Conservation (phyloP, 2,113 vertebrate species). For the Forbesichthys papilliferus region DNA sequence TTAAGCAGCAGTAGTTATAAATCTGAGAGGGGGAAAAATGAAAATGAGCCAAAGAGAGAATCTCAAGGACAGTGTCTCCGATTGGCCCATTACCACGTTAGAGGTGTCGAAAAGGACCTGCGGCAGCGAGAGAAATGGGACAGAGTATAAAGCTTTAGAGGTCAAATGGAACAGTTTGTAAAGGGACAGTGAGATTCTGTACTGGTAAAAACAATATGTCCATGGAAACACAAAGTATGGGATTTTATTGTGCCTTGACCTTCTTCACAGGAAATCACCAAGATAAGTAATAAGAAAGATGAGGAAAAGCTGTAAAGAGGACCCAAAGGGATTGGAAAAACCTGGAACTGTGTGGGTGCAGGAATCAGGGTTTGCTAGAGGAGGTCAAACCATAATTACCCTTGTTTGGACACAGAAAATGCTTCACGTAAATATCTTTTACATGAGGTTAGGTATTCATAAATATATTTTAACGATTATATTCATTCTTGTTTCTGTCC, state of each 20-base stretch:
- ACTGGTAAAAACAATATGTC: conserved; percentile 27
- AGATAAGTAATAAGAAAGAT: conserved; percentile 26
- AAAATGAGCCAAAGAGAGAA: conserved; percentile 74
- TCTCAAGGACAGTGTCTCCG: conserved; percentile 75
- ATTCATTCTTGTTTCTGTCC: conserved; percentile 58
- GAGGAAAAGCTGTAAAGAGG: conserved; percentile 21
- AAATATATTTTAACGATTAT: conserved; percentile 56
- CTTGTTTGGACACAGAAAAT: conserved; percentile 62
- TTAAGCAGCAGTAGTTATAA: conserved; percentile 75
- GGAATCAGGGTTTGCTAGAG: conserved; percentile 49
- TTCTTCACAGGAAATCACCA: conserved; percentile 39
- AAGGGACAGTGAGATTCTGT: conserved; percentile 15
- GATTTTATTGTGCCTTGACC: conserved; percentile 37
- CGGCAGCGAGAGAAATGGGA: conserved; percentile 74
- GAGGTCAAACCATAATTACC: conserved; percentile 61
- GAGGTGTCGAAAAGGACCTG: conserved; percentile 71
- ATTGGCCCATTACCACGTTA: conserved; percentile 74
- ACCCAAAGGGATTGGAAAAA: conserved; percentile 17
- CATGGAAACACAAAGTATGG: conserved; percentile 12
- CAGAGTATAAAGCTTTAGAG: conserved; percentile 69
- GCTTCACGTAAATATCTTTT: conserved; percentile 39
- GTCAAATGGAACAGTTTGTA: conserved; percentile 45
- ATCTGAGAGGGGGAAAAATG: conserved; percentile 62
- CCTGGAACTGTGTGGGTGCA: conserved; percentile 42
- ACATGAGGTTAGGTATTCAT: conserved; percentile 45